A percentile compares a stretch with the other conserved stretches of the same genome.
Evolutionary conservation across 2,888 invertebrate species (phyloP).

Genomic region (Zhengitettix transpicula): DNA sequence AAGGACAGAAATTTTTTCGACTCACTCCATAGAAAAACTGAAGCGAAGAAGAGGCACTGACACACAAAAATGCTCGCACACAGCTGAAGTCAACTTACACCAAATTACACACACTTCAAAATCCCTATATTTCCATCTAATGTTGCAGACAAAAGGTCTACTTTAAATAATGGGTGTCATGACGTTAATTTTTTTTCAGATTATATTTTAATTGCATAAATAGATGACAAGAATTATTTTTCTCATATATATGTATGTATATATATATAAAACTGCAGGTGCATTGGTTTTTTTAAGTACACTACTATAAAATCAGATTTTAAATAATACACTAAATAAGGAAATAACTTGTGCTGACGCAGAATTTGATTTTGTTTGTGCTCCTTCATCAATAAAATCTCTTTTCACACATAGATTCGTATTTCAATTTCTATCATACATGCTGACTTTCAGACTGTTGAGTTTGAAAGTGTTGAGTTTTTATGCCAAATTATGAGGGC

Average conservation of each 20-base stretch:
- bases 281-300: conserved; percentile 4
- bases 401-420: no score
- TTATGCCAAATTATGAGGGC: no score
- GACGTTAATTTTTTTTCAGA: background rate
- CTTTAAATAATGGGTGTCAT: background rate
- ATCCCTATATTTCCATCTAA: background rate
- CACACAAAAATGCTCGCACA: background rate
- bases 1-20: no score
- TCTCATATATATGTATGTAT: background rate
- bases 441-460: no score
- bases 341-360: background rate
- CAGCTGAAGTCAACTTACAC: background rate
- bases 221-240: background rate
- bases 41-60: conserved; percentile 4
- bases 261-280: conserved; percentile 6
- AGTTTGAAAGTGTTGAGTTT: no score
- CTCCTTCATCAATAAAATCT: background rate
- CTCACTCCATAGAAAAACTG: no score
- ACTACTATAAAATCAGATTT: background rate
- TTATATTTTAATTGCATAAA: background rate
- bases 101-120: background rate
- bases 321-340: no score
- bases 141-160: background rate
- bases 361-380: no score
- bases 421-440: no score